Evolutionary conservation across 2,113 vertebrate genomes (phyloP).

Genomic region (Tupaia chinensis): DNA sequence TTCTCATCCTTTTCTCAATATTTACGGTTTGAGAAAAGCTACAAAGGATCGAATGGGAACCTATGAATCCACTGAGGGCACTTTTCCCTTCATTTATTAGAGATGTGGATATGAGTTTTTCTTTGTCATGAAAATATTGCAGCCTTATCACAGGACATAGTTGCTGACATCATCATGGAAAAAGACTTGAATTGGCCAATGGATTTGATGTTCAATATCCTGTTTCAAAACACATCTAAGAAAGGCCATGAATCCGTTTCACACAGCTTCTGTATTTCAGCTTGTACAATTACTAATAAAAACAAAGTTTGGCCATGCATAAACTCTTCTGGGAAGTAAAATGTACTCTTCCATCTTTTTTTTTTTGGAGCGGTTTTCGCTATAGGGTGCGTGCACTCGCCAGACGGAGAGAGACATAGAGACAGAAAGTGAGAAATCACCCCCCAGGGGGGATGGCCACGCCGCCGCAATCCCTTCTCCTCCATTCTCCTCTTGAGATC

Average conservation of each 20-base stretch:
- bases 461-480: no score
- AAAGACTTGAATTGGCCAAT: constrained; percentile 84
- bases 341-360: not conserved
- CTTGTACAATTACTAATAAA: constrained; percentile 78
- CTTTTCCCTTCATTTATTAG: constrained; percentile 83
- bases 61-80: constrained; percentile 79
- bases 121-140: constrained; percentile 88
- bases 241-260: constrained; percentile 74
- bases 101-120: constrained; percentile 89
- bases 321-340: not conserved
- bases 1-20: constrained; percentile 88
- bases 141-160: constrained; percentile 85
- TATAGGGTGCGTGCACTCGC: no score
- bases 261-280: constrained; percentile 68
- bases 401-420: no score
- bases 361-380: no score
- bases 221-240: constrained; percentile 84
- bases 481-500: no score
- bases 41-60: constrained; percentile 86
- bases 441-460: no score
- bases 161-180: constrained; percentile 85
- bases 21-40: constrained; percentile 86
- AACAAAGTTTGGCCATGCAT: constrained; percentile 68
- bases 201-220: constrained; percentile 88
- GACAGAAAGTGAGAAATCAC: no score